Evolutionary conservation across 2,888 invertebrate genomes (phyloP).

Genomic region (Lasius fuliginosus): DNA sequence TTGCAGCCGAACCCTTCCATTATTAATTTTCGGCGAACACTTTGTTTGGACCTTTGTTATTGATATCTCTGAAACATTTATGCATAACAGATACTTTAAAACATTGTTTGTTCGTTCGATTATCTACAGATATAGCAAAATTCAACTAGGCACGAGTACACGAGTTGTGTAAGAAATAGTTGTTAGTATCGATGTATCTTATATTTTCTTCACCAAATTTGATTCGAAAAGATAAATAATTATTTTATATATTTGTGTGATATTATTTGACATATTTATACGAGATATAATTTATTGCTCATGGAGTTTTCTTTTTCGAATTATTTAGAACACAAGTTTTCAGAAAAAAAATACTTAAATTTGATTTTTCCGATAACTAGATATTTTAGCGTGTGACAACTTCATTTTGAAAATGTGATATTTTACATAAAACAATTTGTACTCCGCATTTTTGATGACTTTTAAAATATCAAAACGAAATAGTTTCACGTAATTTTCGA

Average conservation of each 20-base stretch:
- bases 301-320: background rate
- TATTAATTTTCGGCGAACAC: slow-evolving; percentile 56
- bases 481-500: background rate
- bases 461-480: background rate
- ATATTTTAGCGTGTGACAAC: background rate
- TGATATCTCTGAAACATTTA: slow-evolving; percentile 64
- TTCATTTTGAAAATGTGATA: background rate
- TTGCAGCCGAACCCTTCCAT: slow-evolving; percentile 49
- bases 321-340: background rate
- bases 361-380: background rate
- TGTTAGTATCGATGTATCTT: background rate
- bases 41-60: slow-evolving; percentile 46
- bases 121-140: background rate
- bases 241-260: background rate
- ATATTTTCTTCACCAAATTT: background rate
- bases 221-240: background rate
- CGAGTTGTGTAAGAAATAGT: background rate
- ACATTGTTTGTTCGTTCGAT: background rate
- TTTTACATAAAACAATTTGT: slow-evolving; percentile 9
- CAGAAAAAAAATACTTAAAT: background rate
- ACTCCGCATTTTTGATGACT: background rate
- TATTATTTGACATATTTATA: background rate
- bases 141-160: background rate
- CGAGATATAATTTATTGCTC: background rate
- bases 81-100: background rate